Base-by-base conservation (phyloP, 1,140 invertebrate genomes). In the Popillia japonica region DNA sequence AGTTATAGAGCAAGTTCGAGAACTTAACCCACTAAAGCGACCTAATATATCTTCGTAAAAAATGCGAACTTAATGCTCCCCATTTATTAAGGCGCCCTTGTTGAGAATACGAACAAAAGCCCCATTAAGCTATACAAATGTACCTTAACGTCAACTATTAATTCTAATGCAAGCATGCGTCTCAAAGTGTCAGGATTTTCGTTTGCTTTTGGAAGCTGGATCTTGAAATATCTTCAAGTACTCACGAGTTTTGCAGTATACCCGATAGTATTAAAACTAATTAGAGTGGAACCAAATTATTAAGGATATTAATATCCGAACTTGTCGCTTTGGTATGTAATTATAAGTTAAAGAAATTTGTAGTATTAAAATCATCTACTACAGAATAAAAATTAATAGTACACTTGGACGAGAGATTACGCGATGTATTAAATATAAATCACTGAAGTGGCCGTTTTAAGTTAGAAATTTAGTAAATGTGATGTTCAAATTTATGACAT, bases 61-160 rank as follows among this genome's bases (percentile, higher is more conserved):
- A 55, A 17, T 55, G 48, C 17, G 48, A 14, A 55, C 2, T 55
- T 55, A 55, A 55, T 55, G 48, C 17, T 14, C 14, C n/a, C 17
- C 48, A 55, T 17, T 55, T 17, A 17, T 55, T 55, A 55, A 6
- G 2, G 48, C 17, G 14, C 17, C 14, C 48, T 55, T 17, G 48
- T 17, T 55, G 14, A 17, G 17, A 55, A 55, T 17, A n/a, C 48
- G 48, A 17, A 55, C 14, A 17, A 55, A 55, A 17, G 14, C 14
- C 14, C 9, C 48, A 55, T 55, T 55, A 55, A 55, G 48, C 48
- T 3, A 17, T 55, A 17, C 14, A 55, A 55, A 55, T 7, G 48
- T 55, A 55, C 48, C 14, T n/a, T 55, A n/a, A 55, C 11, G 48
- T 55, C 48, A n/a, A 55, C 48, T 55, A 55, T 55, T 55, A 55